phyloP scores from a whole-genome alignment of 2,113 vertebrate species.

The Chaetura pelagica region DNA sequence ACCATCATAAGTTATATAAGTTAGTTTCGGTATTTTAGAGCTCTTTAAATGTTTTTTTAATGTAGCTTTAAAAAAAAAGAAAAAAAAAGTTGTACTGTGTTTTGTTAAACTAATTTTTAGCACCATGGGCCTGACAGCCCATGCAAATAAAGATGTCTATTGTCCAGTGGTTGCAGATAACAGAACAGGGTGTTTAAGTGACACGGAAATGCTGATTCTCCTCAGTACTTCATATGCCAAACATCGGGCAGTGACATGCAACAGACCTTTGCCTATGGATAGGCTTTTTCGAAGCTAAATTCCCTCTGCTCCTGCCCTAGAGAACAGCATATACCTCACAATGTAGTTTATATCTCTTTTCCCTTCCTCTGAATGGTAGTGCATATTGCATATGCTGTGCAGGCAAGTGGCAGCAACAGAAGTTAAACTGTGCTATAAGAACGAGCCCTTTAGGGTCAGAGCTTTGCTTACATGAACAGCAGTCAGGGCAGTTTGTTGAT shows the following conservation, averaged over 20 bases:
- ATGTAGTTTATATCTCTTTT: not conserved
- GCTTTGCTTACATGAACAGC: not conserved
- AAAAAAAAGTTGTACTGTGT: not conserved
- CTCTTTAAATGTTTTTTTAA: not conserved
- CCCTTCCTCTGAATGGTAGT: not conserved
- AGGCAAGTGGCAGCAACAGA: not conserved
- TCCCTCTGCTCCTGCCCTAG: not conserved
- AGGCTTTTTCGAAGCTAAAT: not conserved
- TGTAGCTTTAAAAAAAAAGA: not conserved
- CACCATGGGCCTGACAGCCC: not conserved
- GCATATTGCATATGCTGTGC: not conserved
- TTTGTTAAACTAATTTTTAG: not conserved
- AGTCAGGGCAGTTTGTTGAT: not conserved
- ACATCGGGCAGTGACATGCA: not conserved
- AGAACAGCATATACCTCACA: not conserved
- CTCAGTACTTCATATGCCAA: not conserved
- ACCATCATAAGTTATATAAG: not conserved
- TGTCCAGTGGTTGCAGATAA: not conserved
- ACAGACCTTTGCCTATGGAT: not conserved
- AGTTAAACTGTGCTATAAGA: not conserved
- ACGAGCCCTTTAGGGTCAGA: not conserved
- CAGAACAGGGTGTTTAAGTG: not conserved
- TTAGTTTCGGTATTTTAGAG: not conserved
- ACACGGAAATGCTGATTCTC: not conserved
- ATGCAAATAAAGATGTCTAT: not conserved